Conservation (phyloP, 2,113 vertebrate genomes). For the Phasianus colchicus region DNA sequence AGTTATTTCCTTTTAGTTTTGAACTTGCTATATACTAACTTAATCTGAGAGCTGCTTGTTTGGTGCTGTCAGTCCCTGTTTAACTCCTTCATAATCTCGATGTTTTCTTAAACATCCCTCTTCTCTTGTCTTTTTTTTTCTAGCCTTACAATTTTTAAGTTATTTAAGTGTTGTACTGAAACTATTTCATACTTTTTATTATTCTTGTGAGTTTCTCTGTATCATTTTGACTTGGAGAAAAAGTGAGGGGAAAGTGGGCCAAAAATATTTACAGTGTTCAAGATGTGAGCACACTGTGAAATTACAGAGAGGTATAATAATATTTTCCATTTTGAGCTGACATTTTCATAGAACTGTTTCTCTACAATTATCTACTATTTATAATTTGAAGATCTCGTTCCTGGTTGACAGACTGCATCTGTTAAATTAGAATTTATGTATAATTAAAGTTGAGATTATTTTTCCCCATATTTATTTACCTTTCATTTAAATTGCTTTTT, state of each 20-base stretch:
- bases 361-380: not conserved
- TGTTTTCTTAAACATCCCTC: not conserved
- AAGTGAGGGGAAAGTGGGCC: not conserved
- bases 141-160: not conserved
- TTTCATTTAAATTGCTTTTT: not conserved
- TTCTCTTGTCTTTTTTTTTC: not conserved
- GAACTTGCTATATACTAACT: not conserved
- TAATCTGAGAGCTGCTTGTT: not conserved
- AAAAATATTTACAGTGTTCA: not conserved
- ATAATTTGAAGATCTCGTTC: not conserved
- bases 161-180: not conserved
- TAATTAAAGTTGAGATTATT: not conserved
- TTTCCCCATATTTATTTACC: conserved; percentile 5
- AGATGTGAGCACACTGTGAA: not conserved
- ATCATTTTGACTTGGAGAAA: not conserved
- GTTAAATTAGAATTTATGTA: not conserved
- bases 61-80: not conserved
- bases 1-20: not conserved
- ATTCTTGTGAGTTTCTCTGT: not conserved
- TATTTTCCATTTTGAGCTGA: not conserved
- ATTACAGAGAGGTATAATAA: not conserved
- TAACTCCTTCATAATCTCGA: not conserved
- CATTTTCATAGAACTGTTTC: not conserved
- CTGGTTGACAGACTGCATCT: not conserved
- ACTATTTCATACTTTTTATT: not conserved